Percentiles rank a stretch among this genome's conserved stretches.
These are phyloP conservation scores for Pemphigus obesinymphae DNA, from an alignment of 1,140 invertebrate genomes.

Conservation along the genomic window DNA sequence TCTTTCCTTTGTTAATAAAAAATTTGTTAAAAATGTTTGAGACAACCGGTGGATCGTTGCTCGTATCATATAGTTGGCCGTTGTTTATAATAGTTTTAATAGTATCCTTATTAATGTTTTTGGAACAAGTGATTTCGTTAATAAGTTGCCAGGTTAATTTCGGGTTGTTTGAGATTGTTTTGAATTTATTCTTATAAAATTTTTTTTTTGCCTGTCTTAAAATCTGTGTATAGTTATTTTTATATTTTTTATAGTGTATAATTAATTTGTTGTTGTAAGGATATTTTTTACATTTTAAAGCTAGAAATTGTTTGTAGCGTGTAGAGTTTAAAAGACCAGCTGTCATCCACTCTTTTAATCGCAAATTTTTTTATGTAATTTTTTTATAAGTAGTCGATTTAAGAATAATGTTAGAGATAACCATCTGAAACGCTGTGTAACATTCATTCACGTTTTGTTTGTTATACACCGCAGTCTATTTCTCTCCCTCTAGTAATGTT, in stretches of 20 bases:
- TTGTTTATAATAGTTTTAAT: conserved; percentile 4
- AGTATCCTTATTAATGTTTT: conserved; percentile 5
- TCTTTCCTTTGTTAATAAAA: no score
- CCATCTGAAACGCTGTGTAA: background rate
- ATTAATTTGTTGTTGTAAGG: no score
- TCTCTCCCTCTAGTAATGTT: background rate
- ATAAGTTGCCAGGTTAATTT: background rate
- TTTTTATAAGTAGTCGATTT: no score
- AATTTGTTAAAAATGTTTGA: conserved; percentile 18
- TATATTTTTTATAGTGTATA: conserved; percentile 14
- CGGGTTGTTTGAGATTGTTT: background rate
- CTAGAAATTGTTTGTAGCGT: no score
- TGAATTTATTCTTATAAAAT: no score
- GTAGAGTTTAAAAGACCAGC: no score
- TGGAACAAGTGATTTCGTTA: background rate
- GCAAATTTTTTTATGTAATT: background rate
- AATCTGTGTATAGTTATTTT: conserved; percentile 11
- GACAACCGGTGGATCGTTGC: background rate
- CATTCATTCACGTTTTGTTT: no score
- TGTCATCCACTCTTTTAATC: no score
- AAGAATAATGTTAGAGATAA: conserved; percentile 19
- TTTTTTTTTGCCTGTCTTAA: background rate
- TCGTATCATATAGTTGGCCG: background rate
- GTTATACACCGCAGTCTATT: conserved; percentile 10
- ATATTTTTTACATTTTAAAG: no score